These are phyloP conservation scores for Propithecus deckenii DNA, from an alignment of 2,797 vertebrate genomes.

Conservation along the genomic window DNA sequence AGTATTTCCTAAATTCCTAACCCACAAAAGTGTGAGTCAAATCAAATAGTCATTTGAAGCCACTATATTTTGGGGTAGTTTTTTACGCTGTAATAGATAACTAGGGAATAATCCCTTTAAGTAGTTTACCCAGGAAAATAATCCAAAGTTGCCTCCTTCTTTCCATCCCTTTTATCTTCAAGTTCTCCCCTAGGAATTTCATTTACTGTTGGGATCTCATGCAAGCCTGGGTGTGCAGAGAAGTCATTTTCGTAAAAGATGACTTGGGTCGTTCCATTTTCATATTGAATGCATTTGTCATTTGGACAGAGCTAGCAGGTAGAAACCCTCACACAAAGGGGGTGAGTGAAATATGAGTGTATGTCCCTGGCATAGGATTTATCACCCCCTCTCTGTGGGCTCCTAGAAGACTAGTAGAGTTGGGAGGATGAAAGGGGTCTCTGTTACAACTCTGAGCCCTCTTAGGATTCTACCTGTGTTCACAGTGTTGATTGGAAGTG, in stretches of 20 bases:
- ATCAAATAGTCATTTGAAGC: not conserved
- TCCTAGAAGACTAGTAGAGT: not conserved
- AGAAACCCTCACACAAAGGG: not conserved
- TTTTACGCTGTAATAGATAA: not conserved
- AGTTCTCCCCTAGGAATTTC: not conserved
- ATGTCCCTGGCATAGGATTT: not conserved
- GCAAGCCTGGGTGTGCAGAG: not conserved
- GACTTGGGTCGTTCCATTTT: conserved; percentile 26
- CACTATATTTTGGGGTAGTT: not conserved
- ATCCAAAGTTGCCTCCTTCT: not conserved
- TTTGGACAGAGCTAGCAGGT: not conserved
- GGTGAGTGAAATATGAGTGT: not conserved
- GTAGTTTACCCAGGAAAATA: not conserved
- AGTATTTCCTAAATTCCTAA: not conserved
- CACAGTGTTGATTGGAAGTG: not conserved
- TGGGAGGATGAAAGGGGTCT: not conserved
- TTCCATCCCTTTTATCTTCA: not conserved
- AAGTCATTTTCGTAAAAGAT: conserved; percentile 53
- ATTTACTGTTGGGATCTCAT: not conserved
- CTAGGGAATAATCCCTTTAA: not conserved
- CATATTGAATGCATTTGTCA: conserved; percentile 37
- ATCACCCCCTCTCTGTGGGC: not conserved
- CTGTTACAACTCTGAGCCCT: not conserved
- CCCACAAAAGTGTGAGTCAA: not conserved
- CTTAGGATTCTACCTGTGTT: not conserved